These are phyloP conservation scores for Oxyscelio sp. DNA, from an alignment of 2,888 invertebrate genomes.

Conservation along the genomic window DNA sequence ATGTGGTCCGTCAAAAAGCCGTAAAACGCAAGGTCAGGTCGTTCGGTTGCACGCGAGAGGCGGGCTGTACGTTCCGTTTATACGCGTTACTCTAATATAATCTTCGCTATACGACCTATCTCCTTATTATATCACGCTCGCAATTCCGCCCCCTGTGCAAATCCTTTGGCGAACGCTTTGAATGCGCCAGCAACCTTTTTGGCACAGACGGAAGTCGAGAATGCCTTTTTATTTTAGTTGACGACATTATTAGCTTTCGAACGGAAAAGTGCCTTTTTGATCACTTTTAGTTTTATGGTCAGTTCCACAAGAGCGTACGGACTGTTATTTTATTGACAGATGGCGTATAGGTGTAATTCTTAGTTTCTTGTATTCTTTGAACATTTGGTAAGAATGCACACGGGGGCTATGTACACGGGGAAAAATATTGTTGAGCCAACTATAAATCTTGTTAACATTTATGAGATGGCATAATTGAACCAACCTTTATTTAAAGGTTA, in stretches of 20 bases:
- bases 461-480: too few relatives aligned
- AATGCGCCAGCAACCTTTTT: background rate
- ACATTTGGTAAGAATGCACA: too few relatives aligned
- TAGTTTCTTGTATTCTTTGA: too few relatives aligned
- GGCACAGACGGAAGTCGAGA: background rate
- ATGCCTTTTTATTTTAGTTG: background rate
- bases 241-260: background rate
- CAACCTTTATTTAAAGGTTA: too few relatives aligned
- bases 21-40: slow-evolving; percentile 77
- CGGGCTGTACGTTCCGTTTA: slow-evolving; percentile 29
- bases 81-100: slow-evolving; percentile 66
- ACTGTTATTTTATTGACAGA: too few relatives aligned
- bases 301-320: too few relatives aligned
- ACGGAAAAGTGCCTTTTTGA: background rate
- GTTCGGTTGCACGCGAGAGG: slow-evolving; percentile 58
- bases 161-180: slow-evolving; percentile 3
- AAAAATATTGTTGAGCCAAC: background rate
- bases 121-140: slow-evolving; percentile 53
- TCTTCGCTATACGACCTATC: slow-evolving; percentile 61
- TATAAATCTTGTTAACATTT: too few relatives aligned
- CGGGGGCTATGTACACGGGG: too few relatives aligned
- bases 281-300: background rate
- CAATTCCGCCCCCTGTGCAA: slow-evolving; percentile 8
- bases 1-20: slow-evolving; percentile 87
- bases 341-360: too few relatives aligned